Conservation (phyloP, 2,888 invertebrate species). For the Callyntrura guangdongensis region DNA sequence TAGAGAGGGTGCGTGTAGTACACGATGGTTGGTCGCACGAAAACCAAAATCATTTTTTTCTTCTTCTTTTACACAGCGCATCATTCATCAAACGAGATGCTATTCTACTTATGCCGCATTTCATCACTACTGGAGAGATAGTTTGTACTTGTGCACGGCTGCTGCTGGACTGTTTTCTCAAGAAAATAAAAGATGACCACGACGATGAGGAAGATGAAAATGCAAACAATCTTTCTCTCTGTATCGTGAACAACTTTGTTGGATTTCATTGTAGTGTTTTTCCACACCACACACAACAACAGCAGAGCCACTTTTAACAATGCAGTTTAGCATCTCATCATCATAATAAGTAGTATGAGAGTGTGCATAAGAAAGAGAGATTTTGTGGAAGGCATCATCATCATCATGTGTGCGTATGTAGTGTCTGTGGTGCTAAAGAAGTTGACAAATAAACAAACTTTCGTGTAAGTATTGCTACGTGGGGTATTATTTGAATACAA, state of each 20-base stretch:
- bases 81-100: neutral
- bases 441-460: slow-evolving; percentile 26
- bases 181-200: neutral
- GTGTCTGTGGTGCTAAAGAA: slow-evolving; percentile 22
- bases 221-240: slow-evolving; percentile 24
- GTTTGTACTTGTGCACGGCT: neutral
- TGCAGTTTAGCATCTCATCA: neutral
- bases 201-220: too few relatives aligned
- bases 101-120: too few relatives aligned
- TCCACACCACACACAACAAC: slow-evolving; percentile 1
- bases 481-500: slow-evolving; percentile 28
- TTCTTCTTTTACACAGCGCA: neutral
- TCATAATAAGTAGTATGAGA: slow-evolving; percentile 3
- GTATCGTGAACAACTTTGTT: neutral
- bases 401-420: neutral
- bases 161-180: neutral
- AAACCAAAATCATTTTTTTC: neutral
- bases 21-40: neutral
- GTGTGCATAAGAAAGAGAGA: slow-evolving; percentile 13
- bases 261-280: neutral
- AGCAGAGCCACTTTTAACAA: slow-evolving; percentile 15
- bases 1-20: too few relatives aligned
- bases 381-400: too few relatives aligned
- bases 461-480: neutral
- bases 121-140: too few relatives aligned